Conservation (phyloP, 2,888 invertebrate genomes). For the Ischnura elegans region DNA sequence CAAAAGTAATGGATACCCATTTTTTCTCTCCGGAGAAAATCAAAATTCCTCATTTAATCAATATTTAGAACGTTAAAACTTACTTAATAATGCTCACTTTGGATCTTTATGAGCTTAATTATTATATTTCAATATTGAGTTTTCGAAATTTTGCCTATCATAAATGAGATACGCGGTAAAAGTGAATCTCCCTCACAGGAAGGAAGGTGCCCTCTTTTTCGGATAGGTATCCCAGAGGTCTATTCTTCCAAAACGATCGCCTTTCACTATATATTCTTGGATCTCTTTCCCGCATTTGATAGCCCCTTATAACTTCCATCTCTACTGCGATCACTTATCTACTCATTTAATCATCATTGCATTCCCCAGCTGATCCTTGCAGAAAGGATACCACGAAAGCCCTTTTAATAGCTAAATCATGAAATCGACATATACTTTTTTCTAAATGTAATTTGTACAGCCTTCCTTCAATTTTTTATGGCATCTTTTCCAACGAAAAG, state of each 20-base stretch:
- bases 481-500: not conserved
- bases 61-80: no score
- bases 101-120: no score
- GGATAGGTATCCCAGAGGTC: not conserved
- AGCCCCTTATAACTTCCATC: constrained; percentile 31
- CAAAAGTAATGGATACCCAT: no score
- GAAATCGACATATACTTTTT: not conserved
- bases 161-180: no score
- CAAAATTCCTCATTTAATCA: no score
- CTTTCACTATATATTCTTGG: not conserved
- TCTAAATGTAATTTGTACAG: no score
- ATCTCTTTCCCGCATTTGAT: not conserved
- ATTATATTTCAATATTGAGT: not conserved
- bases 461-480: no score
- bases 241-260: not conserved
- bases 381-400: not conserved
- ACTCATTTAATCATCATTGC: not conserved
- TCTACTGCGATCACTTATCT: not conserved
- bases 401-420: not conserved
- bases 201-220: not conserved
- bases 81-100: no score
- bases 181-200: not conserved
- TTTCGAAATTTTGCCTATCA: not conserved
- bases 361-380: not conserved
- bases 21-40: no score